Percentiles rank a stretch among this genome's conserved stretches.
phyloP scores from a whole-genome alignment of 2,113 vertebrate genomes.

The Upupa epops region DNA sequence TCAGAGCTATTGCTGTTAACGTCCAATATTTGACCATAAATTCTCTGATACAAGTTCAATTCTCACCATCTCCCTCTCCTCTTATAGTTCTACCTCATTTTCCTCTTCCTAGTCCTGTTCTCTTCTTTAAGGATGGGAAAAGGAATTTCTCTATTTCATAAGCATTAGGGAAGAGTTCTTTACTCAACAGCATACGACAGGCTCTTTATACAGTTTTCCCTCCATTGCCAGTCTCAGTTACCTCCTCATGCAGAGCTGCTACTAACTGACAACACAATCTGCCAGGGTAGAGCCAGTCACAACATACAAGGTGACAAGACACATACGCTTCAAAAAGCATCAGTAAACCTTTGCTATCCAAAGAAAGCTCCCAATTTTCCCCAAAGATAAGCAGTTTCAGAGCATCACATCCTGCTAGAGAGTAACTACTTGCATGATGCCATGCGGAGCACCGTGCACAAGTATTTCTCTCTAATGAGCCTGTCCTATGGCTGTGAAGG shows the following conservation, averaged over 20 bases:
- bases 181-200: background rate
- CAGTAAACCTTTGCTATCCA: background rate
- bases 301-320: background rate
- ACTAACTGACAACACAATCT: background rate
- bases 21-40: background rate
- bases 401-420: background rate
- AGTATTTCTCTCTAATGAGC: background rate
- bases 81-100: background rate
- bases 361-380: background rate
- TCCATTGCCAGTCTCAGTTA: background rate
- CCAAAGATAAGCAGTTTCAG: background rate
- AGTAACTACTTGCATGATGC: background rate
- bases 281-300: background rate
- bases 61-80: background rate
- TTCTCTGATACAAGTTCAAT: background rate
- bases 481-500: background rate
- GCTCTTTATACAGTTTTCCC: background rate
- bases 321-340: background rate
- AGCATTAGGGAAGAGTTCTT: background rate
- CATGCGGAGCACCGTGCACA: background rate
- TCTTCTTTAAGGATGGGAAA: background rate
- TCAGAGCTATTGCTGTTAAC: background rate
- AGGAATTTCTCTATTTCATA: background rate
- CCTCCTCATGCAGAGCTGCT: background rate
- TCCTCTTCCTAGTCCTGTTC: background rate